Percentiles rank a stretch among this genome's conserved stretches.
These are phyloP conservation scores for Chouioia cunea DNA, from an alignment of 2,888 invertebrate genomes.

Conservation along the genomic window DNA sequence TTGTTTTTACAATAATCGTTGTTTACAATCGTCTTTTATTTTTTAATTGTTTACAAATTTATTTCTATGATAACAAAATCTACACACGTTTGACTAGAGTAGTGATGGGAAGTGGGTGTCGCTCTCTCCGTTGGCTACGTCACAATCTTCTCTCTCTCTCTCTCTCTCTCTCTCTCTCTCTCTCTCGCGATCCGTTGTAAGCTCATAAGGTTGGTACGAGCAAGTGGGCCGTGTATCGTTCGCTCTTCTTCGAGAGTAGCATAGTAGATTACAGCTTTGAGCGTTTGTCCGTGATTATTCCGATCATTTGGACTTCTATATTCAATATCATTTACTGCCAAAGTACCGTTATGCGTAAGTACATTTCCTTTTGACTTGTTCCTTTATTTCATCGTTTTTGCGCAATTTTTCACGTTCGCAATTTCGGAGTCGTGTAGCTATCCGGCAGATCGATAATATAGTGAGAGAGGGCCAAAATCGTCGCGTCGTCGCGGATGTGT, in stretches of 20 bases:
- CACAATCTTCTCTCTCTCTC: conserved; percentile 19
- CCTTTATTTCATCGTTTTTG: no score
- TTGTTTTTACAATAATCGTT: background rate
- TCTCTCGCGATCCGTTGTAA: conserved; percentile 11
- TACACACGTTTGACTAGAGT: conserved; percentile 1
- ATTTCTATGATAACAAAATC: background rate
- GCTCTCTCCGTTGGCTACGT: conserved; percentile 30
- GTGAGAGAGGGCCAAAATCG: conserved; percentile 25
- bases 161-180: background rate
- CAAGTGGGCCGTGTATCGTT: conserved; percentile 38
- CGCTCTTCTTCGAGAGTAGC: background rate
- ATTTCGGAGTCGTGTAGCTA: background rate
- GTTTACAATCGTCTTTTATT: no score
- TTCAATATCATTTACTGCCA: conserved; percentile 3
- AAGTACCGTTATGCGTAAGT: conserved; percentile 45
- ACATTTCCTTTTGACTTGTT: background rate
- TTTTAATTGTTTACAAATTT: no score
- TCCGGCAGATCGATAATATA: conserved; percentile 44
- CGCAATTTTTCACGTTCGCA: no score
- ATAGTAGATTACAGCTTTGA: conserved; percentile 26
- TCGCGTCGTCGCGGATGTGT: conserved; percentile 53
- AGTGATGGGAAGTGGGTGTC: conserved; percentile 48
- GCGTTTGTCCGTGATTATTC: conserved; percentile 13
- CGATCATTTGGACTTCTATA: background rate
- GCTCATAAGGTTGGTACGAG: conserved; percentile 39